Evolutionary conservation across 2,888 invertebrate species (phyloP).

Genomic region (Syrista parreyssii): DNA sequence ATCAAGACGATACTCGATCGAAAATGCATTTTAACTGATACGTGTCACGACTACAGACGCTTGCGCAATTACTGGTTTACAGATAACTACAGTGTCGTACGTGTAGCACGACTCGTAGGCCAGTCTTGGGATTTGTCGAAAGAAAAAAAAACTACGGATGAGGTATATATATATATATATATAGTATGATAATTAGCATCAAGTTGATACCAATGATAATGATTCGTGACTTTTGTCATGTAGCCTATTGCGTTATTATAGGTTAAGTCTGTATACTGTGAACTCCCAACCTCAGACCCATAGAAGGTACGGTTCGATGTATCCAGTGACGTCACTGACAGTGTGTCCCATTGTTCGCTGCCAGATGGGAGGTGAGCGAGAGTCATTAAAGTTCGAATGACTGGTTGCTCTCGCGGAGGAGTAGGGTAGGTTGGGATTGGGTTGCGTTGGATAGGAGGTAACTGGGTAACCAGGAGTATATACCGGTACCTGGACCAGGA

Average conservation of each 20-base stretch:
- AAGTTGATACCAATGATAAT: not conserved
- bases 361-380: conserved; percentile 28
- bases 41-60: not conserved
- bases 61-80: not conserved
- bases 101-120: not conserved
- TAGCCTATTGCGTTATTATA: not conserved
- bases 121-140: not conserved
- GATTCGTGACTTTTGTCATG: not conserved
- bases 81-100: not conserved
- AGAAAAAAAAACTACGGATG: not conserved
- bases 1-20: not conserved
- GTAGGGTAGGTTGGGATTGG: conserved; percentile 37
- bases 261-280: conserved; percentile 34
- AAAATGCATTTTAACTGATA: not conserved
- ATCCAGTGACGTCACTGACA: conserved; percentile 47
- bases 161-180: not conserved
- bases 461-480: not conserved
- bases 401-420: conserved; percentile 38
- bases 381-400: conserved; percentile 40
- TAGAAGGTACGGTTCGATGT: conserved; percentile 46
- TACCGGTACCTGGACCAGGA: not conserved
- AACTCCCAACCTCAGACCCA: conserved; percentile 38
- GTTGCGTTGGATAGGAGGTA: not conserved
- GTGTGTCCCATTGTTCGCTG: conserved; percentile 27
- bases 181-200: not conserved